Evolutionary conservation across 2,888 invertebrate species (phyloP).

Genomic region (Microchrysa polita): DNA sequence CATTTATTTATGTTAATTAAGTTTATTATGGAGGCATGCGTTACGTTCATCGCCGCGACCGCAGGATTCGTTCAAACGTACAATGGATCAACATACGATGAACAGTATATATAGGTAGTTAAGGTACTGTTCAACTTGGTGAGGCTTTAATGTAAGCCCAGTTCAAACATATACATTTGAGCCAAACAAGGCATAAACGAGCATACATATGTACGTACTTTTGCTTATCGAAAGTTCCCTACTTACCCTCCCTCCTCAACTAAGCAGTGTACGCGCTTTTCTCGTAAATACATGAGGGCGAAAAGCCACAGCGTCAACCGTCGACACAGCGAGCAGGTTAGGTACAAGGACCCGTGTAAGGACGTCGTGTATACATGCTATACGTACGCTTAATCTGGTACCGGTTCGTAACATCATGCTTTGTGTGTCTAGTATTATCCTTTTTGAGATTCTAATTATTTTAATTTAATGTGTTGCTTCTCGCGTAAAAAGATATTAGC

Average conservation of each 20-base stretch:
- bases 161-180: not conserved
- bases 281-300: no score
- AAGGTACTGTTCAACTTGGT: not conserved
- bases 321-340: not conserved
- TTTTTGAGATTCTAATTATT: slow-evolving; percentile 40
- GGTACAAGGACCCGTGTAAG: not conserved
- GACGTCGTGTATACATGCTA: slow-evolving; percentile 8
- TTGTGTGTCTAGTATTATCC: slow-evolving; percentile 27
- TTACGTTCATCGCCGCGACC: slow-evolving; percentile 17
- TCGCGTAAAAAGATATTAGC: slow-evolving; percentile 9
- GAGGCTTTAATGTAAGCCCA: no score
- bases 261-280: no score
- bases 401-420: no score
- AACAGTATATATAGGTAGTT: no score
- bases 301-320: not conserved
- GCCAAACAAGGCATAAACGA: not conserved
- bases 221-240: not conserved
- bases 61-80: slow-evolving; percentile 30
- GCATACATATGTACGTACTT: not conserved
- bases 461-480: slow-evolving; percentile 27
- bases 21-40: slow-evolving; percentile 40
- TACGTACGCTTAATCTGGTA: slow-evolving; percentile 21
- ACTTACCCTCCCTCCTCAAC: no score
- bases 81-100: slow-evolving; percentile 21
- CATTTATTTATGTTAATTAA: slow-evolving; percentile 42